These are phyloP conservation scores for Calonectris borealis DNA, from an alignment of 2,113 vertebrate genomes.

Conservation along the genomic window DNA sequence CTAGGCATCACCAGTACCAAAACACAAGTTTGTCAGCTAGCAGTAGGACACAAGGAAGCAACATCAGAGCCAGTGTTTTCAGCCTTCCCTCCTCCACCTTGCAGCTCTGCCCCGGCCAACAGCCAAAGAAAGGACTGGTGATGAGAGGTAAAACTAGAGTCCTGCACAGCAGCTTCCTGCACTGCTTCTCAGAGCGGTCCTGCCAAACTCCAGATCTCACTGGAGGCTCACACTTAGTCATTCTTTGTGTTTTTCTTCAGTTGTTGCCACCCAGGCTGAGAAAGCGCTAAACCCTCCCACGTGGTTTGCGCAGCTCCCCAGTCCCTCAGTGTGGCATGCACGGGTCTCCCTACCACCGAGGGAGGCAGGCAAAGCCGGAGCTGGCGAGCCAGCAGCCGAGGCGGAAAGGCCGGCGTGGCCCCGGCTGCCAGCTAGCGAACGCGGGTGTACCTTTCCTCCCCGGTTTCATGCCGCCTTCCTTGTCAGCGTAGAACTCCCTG, in stretches of 20 bases:
- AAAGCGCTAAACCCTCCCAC: not conserved
- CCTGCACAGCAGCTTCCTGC: not conserved
- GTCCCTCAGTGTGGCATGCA: accelerated
- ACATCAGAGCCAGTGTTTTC: not conserved
- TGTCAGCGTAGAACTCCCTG: not conserved
- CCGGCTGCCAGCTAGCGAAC: accelerated
- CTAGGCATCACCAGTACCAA: not conserved
- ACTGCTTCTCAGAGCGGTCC: not conserved
- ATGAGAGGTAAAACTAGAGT: not conserved
- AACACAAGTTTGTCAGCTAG: not conserved
- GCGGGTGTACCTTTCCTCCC: not conserved
- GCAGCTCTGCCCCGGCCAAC: not conserved
- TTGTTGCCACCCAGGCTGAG: not conserved
- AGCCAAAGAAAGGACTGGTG: not conserved
- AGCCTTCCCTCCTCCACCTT: not conserved
- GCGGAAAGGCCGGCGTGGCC: accelerated
- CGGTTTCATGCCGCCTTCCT: not conserved
- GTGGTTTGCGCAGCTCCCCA: no score
- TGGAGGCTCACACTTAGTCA: not conserved
- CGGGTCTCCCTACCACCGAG: accelerated
- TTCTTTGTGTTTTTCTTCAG: not conserved
- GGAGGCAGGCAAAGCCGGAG: no score
- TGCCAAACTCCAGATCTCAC: not conserved
- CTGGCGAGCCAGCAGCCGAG: not conserved
- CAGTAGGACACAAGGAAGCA: not conserved